A percentile compares a stretch with the other conserved stretches of the same genome.
These are phyloP conservation scores for Scaptomyza reducta DNA, from an alignment of 2,888 invertebrate species.

Conservation along the genomic window DNA sequence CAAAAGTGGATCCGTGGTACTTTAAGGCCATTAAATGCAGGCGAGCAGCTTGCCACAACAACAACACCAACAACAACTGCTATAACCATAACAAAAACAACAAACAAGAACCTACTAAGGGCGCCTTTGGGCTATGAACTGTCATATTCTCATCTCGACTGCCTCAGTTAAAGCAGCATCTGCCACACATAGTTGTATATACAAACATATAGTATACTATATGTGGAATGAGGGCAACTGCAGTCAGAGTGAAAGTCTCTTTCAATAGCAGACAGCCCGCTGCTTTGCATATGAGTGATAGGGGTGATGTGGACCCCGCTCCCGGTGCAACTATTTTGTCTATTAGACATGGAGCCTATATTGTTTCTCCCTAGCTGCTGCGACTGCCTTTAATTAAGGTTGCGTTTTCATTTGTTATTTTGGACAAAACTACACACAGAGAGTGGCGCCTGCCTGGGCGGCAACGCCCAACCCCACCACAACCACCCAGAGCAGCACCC, in stretches of 20 bases:
- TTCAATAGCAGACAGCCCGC: slow-evolving; percentile 67
- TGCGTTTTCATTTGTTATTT: slow-evolving; percentile 73
- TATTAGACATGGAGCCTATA: slow-evolving; percentile 51
- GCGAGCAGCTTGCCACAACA: slow-evolving; percentile 14
- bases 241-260: slow-evolving; percentile 40
- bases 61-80: slow-evolving; percentile 1
- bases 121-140: slow-evolving; percentile 32
- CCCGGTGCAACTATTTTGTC: slow-evolving; percentile 49
- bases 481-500: slow-evolving; percentile 1
- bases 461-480: slow-evolving; percentile 10
- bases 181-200: not conserved
- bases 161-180: slow-evolving; percentile 42
- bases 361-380: slow-evolving; percentile 26
- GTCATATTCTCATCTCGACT: slow-evolving; percentile 44
- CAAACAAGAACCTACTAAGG: slow-evolving; percentile 22
- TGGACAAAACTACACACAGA: slow-evolving; percentile 21
- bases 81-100: slow-evolving; percentile 7
- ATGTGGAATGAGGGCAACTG: slow-evolving; percentile 53
- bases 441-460: slow-evolving; percentile 58
- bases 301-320: slow-evolving; percentile 16
- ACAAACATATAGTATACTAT: slow-evolving; percentile 8
- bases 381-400: slow-evolving; percentile 68
- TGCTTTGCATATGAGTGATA: slow-evolving; percentile 47
- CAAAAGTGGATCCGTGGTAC: slow-evolving; percentile 4
- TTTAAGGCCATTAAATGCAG: slow-evolving; percentile 43